These are phyloP conservation scores for Archips crataeganus DNA, from an alignment of 2,888 invertebrate genomes.

Conservation along the genomic window DNA sequence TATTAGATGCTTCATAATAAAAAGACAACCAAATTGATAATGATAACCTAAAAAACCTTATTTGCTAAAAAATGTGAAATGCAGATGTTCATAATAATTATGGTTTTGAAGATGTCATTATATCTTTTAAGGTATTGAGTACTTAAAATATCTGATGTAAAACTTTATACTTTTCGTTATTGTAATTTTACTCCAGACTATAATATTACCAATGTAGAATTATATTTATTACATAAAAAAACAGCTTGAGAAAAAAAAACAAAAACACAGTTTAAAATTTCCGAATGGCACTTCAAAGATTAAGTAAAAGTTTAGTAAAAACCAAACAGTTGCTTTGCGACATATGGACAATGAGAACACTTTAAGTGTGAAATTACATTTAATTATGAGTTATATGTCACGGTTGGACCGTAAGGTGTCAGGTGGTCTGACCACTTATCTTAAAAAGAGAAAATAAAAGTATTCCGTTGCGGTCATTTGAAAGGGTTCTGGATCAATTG, in stretches of 20 bases:
- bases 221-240: background rate
- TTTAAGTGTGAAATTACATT: slow-evolving; percentile 73
- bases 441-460: slow-evolving; percentile 59
- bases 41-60: no score
- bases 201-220: no score
- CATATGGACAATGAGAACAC: slow-evolving; percentile 77
- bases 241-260: background rate
- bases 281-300: background rate
- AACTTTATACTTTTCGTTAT: no score
- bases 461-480: slow-evolving; percentile 58
- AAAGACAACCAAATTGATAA: no score
- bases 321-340: slow-evolving; percentile 52
- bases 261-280: background rate
- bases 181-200: no score
- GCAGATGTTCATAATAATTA: no score
- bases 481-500: slow-evolving; percentile 65
- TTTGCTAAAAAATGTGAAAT: no score
- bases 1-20: no score
- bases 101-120: no score
- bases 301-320: slow-evolving; percentile 5
- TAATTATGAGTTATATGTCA: slow-evolving; percentile 77
- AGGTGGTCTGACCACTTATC: slow-evolving; percentile 82
- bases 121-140: no score
- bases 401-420: slow-evolving; percentile 72
- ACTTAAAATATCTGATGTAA: no score